Conservation (phyloP, 2,113 vertebrate species). For the Pampusana beccarii region DNA sequence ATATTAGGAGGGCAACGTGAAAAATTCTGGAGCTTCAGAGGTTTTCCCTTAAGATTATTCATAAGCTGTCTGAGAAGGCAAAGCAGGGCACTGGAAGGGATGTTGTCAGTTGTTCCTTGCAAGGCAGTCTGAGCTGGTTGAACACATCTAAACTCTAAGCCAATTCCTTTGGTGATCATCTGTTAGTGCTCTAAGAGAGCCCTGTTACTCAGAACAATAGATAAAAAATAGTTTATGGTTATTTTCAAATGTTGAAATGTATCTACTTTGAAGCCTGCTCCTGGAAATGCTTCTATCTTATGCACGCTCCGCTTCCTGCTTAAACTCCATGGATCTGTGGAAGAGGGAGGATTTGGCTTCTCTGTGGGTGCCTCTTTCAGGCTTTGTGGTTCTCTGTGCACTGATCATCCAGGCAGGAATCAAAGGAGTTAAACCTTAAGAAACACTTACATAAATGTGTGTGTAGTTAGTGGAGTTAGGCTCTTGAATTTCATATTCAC, state of each 20-base stretch:
- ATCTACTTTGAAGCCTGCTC: neutral
- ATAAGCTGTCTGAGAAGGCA: constrained; percentile 17
- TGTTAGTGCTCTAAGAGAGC: constrained; percentile 5
- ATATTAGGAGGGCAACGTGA: neutral
- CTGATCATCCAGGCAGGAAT: neutral
- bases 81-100: neutral
- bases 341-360: neutral
- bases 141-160: neutral
- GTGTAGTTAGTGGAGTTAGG: neutral
- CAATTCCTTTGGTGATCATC: constrained; percentile 39
- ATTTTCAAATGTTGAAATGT: constrained; percentile 28
- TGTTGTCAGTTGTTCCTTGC: constrained; percentile 41
- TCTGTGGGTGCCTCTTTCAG: constrained; percentile 16
- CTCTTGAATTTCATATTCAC: neutral
- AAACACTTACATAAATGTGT: neutral
- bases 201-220: constrained; percentile 27
- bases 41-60: neutral
- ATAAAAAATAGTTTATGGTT: constrained; percentile 30
- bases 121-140: constrained; percentile 31
- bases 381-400: neutral
- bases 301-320: neutral
- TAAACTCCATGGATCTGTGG: neutral
- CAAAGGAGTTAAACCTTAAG: constrained; percentile 17
- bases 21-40: neutral
- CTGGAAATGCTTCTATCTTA: constrained; percentile 12